Percentiles rank a stretch among this genome's conserved stretches.
These are phyloP conservation scores for Liolophura sinensis DNA, from an alignment of 1,140 invertebrate species.

Conservation along the genomic window DNA sequence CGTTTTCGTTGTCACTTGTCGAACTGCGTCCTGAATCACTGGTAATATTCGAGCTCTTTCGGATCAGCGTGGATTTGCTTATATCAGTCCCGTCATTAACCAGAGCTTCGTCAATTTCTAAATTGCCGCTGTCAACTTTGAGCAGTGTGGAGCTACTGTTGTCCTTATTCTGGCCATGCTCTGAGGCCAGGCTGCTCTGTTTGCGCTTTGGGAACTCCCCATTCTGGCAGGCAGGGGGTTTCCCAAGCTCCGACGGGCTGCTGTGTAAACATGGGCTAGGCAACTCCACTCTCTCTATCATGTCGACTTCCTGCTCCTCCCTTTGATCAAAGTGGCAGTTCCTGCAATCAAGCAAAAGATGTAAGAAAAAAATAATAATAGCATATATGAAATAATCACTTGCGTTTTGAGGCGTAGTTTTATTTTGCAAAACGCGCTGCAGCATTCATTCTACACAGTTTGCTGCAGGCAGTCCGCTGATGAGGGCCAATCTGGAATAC, in stretches of 20 bases:
- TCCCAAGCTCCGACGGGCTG: not conserved
- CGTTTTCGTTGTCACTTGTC: slow-evolving; percentile 32
- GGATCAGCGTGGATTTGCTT: slow-evolving; percentile 33
- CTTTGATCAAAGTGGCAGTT: slow-evolving; percentile 34
- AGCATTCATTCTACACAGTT: no score
- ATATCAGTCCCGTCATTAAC: not conserved
- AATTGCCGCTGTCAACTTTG: slow-evolving; percentile 2
- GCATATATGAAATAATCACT: not conserved
- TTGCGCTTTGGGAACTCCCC: not conserved
- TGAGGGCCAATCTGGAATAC: no score
- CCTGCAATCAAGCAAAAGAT: slow-evolving; percentile 21
- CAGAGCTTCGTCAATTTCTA: slow-evolving; percentile 1
- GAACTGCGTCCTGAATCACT: slow-evolving; percentile 48
- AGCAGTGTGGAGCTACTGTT: slow-evolving; percentile 4
- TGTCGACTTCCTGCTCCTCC: slow-evolving; percentile 21
- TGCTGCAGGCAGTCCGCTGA: no score
- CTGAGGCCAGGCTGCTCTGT: not conserved
- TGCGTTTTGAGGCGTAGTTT: no score
- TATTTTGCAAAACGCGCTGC: no score
- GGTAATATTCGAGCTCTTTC: slow-evolving; percentile 47
- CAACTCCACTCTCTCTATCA: slow-evolving; percentile 11
- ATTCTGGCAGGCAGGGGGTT: not conserved
- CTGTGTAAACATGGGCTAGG: not conserved
- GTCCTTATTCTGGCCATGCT: not conserved
- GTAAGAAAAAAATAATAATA: not conserved